phyloP scores from a whole-genome alignment of 1,140 invertebrate genomes.

The Tachypleus tridentatus region DNA sequence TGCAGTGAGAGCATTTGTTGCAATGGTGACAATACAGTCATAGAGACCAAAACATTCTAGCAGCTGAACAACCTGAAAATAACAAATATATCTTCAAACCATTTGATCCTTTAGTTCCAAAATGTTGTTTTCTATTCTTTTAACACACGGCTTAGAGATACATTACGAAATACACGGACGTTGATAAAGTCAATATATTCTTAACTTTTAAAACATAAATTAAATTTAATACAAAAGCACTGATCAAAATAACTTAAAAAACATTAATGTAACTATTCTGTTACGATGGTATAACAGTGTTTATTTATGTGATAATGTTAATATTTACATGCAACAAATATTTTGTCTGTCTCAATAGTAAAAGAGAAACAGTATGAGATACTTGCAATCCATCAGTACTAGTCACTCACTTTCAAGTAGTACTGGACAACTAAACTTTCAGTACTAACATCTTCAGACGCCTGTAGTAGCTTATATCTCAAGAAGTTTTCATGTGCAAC shows the following conservation, averaged over 20 bases:
- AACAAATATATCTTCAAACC: background rate
- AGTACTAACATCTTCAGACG: constrained; percentile 21
- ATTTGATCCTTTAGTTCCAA: too few relatives aligned
- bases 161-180: too few relatives aligned
- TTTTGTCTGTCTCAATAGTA: background rate
- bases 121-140: too few relatives aligned
- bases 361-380: background rate
- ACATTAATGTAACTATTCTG: too few relatives aligned
- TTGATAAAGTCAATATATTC: too few relatives aligned
- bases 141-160: too few relatives aligned
- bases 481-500: constrained; percentile 35
- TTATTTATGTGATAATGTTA: too few relatives aligned
- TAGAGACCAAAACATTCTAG: constrained; percentile 67
- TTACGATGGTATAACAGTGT: too few relatives aligned
- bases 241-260: too few relatives aligned
- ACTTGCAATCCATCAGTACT: background rate
- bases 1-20: constrained; percentile 57
- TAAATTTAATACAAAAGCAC: too few relatives aligned
- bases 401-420: constrained; percentile 45
- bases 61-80: constrained; percentile 48
- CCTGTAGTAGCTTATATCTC: constrained; percentile 16
- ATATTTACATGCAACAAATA: too few relatives aligned
- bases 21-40: constrained; percentile 63
- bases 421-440: constrained; percentile 31
- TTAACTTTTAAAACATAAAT: too few relatives aligned